Conservation (phyloP, 2,113 vertebrate species). For the Cyphomyrus discorhynchus region DNA sequence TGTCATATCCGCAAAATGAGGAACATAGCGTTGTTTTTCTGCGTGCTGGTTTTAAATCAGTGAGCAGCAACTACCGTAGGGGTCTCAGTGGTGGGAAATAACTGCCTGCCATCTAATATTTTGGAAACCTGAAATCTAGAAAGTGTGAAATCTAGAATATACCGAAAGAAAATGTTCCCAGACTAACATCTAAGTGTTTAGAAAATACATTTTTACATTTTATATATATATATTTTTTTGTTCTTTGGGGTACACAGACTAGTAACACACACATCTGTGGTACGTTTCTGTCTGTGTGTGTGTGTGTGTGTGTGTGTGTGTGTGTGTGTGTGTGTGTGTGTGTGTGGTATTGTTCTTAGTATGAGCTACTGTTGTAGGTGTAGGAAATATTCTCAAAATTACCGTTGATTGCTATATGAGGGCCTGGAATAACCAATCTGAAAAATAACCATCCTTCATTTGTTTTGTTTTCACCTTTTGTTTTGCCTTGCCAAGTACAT, state of each 20-base stretch:
- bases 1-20: not conserved
- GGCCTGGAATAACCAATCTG: not conserved
- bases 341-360: not conserved
- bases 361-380: not conserved
- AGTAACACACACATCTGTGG: not conserved
- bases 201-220: not conserved
- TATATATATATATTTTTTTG: not conserved
- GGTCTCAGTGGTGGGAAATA: not conserved
- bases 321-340: too few relatives aligned
- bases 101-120: not conserved
- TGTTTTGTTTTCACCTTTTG: not conserved
- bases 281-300: not conserved
- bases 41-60: not conserved
- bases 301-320: too few relatives aligned
- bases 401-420: not conserved
- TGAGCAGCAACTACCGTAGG: not conserved
- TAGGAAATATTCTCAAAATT: not conserved
- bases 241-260: not conserved
- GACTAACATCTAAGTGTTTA: not conserved
- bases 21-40: not conserved
- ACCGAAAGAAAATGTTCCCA: not conserved
- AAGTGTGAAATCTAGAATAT: not conserved
- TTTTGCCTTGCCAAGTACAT: not conserved
- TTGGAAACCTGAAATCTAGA: not conserved
- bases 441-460: not conserved